Base-by-base conservation (phyloP, 2,888 invertebrate genomes). In the Geotrupes spiniger region DNA sequence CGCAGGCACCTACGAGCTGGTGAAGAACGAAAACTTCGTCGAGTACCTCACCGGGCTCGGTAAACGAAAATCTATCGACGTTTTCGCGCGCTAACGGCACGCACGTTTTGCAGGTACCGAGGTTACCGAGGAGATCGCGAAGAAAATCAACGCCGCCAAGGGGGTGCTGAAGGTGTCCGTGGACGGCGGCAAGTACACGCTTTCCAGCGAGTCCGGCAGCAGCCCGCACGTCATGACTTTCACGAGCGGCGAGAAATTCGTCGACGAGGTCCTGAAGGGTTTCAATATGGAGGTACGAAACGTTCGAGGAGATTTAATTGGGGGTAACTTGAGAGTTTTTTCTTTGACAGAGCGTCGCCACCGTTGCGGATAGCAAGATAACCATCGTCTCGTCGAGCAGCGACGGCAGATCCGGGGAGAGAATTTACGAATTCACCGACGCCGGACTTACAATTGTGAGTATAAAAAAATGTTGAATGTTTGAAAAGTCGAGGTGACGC, bases 11-110 rank as follows among this genome's bases (percentile, higher is more conserved):
- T 58, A 58, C 42, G 48, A 51, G 21, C 46, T 56, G 14, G 58
- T 56, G 11, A 54, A 46, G 11, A 56, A 56, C 42, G 63, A 62
- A 36, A 64, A 63, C 8, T 60, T 59, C 36, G 39, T 47, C 1
- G 61, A 58, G 47, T 54, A 60, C 16, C 29, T 64, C 3, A 28
- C 46, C 8, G 53, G 51, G 9, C 29, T 54, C 4, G 62, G 64
- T 63, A 56, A 59, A 55, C 3, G 25, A 52, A 36, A 26, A 39
- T 41, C 10, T 38, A 21, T 38, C 46, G 8, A n/a, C n/a, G n/a
- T n/a, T n/a, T n/a, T n/a, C n/a, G n/a, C n/a, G n/a, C n/a, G n/a
- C n/a, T n/a, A n/a, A n/a, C n/a, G n/a, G n/a, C n/a, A n/a, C n/a
- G n/a, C n/a, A n/a, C n/a, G n/a, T n/a, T n/a, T 52, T 45, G 21